phyloP scores from a whole-genome alignment of 2,797 vertebrate genomes.

The Rhinatrema bivittatum region DNA sequence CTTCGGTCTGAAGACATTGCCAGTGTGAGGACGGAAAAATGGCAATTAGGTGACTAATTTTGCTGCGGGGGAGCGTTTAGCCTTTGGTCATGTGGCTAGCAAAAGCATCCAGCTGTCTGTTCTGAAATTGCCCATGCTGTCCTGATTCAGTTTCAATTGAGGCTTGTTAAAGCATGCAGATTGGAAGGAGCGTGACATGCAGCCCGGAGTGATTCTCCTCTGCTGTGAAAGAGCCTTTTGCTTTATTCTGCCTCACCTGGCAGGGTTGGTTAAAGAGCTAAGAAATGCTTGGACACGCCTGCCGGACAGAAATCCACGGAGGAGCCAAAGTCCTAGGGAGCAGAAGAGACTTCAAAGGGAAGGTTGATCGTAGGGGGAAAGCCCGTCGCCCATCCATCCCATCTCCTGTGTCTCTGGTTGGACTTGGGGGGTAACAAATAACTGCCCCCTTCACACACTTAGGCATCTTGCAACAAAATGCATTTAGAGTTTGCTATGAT shows the following conservation, averaged over 20 bases:
- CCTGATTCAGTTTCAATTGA: conserved; percentile 58
- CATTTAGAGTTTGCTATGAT: no score
- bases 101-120: conserved; percentile 36
- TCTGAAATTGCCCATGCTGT: conserved; percentile 42
- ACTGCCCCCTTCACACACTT: no score
- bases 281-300: conserved; percentile 12
- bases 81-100: conserved; percentile 49
- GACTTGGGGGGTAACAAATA: no score
- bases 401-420: background rate
- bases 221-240: conserved; percentile 18
- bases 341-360: conserved; percentile 37
- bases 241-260: conserved; percentile 18
- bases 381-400: background rate
- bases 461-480: no score
- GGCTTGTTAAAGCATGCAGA: conserved; percentile 56
- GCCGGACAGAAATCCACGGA: conserved; percentile 4
- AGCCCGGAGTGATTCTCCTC: conserved; percentile 40
- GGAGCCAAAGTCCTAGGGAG: background rate
- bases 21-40: conserved; percentile 30
- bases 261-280: conserved; percentile 9
- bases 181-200: conserved; percentile 39
- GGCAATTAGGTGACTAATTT: conserved; percentile 54
- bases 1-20: conserved; percentile 2
- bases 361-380: conserved; percentile 10
- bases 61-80: conserved; percentile 41